Evolutionary conservation across 1,140 invertebrate species (phyloP), one percentile per base, ranked within the genome.

Genomic region (Teleopsis dalmanni): DNA sequence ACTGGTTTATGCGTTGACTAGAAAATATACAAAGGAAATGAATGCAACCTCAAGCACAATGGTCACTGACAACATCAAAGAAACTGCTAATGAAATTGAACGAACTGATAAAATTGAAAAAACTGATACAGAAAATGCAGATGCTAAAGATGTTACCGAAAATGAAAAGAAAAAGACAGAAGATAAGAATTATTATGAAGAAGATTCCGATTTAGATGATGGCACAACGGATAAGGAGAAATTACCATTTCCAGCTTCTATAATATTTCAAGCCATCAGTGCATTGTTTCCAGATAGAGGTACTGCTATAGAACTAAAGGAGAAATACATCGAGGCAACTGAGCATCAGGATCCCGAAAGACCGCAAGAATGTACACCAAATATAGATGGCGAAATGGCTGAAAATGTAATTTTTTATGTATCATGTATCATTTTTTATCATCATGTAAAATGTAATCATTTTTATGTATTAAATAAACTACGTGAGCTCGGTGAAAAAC

Each of bases 221-320:
- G n/a, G n/a, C n/a, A n/a, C n/a, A n/a, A n/a, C n/a, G n/a, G n/a
- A n/a, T n/a, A 48, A 61, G 25, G 59, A 68, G 9, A 69, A 69
- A 43, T 34, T 69, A 10, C 76, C 78, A 41, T 82, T 82, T 59
- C 81, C 81, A 3, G 69, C 74, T 21, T 76, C 76, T 47, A 79
- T 79, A 25, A 85, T 93, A 56, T 94, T 95, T 72, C 82, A 95
- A 76, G 87, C 91, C 2, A 93, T 98, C 60, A 88, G 91, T 18
- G 80, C 81, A 13, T 84, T 92, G 65, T 97, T 97, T 73, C 90
- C 91, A 4, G 91, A 95, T 62, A 95, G 92, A 75, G 94, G 94
- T 8, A 83, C 81, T 19, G 78, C 89, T 0, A 85, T 91, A 53
- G 88, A 95, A 67, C 71, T 97, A 0, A 81, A 86, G 69, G 90